phyloP scores from a whole-genome alignment of 2,113 vertebrate genomes.

The Archocentrus centrarchus region DNA sequence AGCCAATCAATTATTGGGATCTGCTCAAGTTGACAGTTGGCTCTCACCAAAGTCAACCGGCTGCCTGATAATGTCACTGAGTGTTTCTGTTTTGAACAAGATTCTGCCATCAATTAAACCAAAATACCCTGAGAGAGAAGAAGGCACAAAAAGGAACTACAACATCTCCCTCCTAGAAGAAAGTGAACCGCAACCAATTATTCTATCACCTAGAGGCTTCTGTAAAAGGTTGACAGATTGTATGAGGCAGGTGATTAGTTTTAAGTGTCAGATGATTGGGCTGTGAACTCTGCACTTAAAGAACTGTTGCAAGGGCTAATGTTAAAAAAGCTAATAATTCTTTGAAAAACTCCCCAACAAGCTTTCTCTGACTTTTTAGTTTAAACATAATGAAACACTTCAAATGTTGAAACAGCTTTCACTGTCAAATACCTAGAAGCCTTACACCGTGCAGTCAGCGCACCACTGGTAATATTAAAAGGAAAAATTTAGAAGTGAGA shows the following conservation, averaged over 20 bases:
- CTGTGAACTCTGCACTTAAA: slow-evolving; percentile 65
- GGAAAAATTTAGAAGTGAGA: not conserved
- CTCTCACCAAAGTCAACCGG: slow-evolving; percentile 44
- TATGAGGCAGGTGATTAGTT: slow-evolving; percentile 71
- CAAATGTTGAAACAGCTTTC: slow-evolving; percentile 54
- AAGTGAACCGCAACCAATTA: slow-evolving; percentile 74
- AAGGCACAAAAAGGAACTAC: slow-evolving; percentile 49
- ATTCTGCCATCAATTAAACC: slow-evolving; percentile 40
- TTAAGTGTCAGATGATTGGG: slow-evolving; percentile 72
- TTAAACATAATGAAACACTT: slow-evolving; percentile 54
- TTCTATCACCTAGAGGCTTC: slow-evolving; percentile 69
- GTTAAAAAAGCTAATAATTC: slow-evolving; percentile 58
- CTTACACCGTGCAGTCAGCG: not conserved
- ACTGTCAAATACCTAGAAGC: slow-evolving; percentile 41
- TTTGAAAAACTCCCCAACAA: slow-evolving; percentile 60
- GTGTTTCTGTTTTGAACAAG: slow-evolving; percentile 41
- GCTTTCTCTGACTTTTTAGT: slow-evolving; percentile 29
- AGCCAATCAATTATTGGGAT: slow-evolving; percentile 71
- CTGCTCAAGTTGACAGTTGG: slow-evolving; percentile 64
- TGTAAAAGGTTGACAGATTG: slow-evolving; percentile 66
- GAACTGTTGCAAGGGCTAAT: slow-evolving; percentile 59
- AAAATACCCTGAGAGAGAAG: slow-evolving; percentile 51
- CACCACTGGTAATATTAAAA: not conserved
- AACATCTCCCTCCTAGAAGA: slow-evolving; percentile 55
- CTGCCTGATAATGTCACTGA: slow-evolving; percentile 51